These are phyloP conservation scores for Amblyteles armatorius DNA, from an alignment of 2,888 invertebrate species.

Conservation along the genomic window DNA sequence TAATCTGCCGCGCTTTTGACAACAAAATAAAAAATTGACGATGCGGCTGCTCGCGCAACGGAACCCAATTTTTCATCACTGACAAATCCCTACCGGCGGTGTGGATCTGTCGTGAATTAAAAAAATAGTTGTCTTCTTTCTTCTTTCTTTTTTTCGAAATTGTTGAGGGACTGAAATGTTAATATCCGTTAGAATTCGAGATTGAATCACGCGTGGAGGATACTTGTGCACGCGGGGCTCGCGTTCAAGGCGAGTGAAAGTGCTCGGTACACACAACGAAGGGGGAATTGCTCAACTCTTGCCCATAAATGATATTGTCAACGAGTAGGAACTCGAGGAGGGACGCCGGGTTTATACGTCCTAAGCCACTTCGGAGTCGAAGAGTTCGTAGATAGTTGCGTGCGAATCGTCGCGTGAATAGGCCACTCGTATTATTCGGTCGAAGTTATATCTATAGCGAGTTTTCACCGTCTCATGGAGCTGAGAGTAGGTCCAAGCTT, in stretches of 20 bases:
- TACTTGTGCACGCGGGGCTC: conserved; percentile 71
- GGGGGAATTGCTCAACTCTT: conserved; percentile 79
- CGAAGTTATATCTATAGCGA: not conserved
- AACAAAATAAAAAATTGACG: not conserved
- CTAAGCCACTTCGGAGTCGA: conserved; percentile 30
- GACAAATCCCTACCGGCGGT: not conserved
- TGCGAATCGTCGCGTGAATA: conserved; percentile 53
- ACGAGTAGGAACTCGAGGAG: conserved; percentile 58
- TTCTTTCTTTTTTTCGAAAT: not conserved
- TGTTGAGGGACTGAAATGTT: conserved; percentile 37
- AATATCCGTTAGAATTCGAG: conserved; percentile 55
- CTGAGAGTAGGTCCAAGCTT: not conserved
- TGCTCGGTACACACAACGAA: conserved; percentile 75
- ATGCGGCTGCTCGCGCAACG: not conserved
- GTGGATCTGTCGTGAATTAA: not conserved
- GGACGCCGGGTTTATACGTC: conserved; percentile 48
- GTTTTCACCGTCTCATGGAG: conserved; percentile 36
- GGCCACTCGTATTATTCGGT: conserved; percentile 30
- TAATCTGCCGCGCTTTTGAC: not conserved
- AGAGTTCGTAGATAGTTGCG: conserved; percentile 57
- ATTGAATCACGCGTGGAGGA: conserved; percentile 71
- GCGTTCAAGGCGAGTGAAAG: conserved; percentile 82
- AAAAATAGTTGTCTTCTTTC: not conserved
- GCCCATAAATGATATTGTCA: conserved; percentile 84
- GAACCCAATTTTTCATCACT: not conserved